phyloP scores from a whole-genome alignment of 1,140 invertebrate species.

The Philopotamus ludificatus region DNA sequence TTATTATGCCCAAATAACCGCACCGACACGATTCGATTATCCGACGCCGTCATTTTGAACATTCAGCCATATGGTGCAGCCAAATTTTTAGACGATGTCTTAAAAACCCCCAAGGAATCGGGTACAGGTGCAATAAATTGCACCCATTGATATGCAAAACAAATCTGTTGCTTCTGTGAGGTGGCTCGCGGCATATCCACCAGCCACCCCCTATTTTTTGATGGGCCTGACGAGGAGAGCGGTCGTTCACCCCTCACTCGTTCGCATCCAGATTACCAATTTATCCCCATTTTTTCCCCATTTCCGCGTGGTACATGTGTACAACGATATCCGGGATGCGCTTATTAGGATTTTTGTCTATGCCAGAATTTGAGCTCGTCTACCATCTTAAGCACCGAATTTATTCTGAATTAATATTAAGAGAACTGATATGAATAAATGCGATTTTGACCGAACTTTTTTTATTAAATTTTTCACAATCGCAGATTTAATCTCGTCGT shows the following conservation, averaged over 20 bases:
- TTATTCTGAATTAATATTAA: no score
- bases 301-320: not conserved
- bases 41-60: no score
- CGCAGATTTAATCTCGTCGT: slow-evolving; percentile 10
- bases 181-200: slow-evolving; percentile 12
- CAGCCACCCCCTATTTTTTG: slow-evolving; percentile 12
- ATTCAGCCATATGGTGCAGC: slow-evolving; percentile 5
- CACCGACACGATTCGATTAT: not conserved
- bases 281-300: slow-evolving; percentile 13
- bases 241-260: slow-evolving; percentile 15
- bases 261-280: slow-evolving; percentile 29
- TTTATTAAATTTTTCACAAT: no score
- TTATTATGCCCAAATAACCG: not conserved
- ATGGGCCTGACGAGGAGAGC: not conserved
- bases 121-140: slow-evolving; percentile 37
- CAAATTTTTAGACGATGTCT: slow-evolving; percentile 2
- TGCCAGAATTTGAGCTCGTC: no score
- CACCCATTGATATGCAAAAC: slow-evolving; percentile 37
- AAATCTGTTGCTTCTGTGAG: slow-evolving; percentile 15
- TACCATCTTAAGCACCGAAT: no score
- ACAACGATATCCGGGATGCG: no score
- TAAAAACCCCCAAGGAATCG: not conserved
- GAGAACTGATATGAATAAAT: no score
- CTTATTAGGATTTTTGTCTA: no score
- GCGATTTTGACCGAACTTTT: no score